Base-by-base conservation (phyloP, 2,797 vertebrate genomes). In the Rhyacichthys aspro region DNA sequence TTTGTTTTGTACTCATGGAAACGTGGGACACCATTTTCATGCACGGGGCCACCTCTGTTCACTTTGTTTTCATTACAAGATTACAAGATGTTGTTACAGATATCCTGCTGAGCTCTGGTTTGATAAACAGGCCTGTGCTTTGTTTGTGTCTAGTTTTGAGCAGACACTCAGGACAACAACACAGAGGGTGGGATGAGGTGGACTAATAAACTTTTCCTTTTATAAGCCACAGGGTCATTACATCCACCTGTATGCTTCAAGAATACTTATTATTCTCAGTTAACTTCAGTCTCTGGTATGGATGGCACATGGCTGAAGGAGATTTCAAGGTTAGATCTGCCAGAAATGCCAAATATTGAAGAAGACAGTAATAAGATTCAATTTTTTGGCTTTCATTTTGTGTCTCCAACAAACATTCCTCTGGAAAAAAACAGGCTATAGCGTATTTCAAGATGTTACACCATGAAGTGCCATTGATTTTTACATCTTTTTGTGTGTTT, bases 161-260 rank as follows among this genome's bases (percentile, higher is more conserved):
- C 14, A 3, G 1, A 34, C 16, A 9, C 54, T 44, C 41, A 33
- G 28, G 54, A 11, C 41, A 55, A 9, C 2, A 17, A 41, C 42
- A 12, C 42, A 14, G 28, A 14, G 41, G 39, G 23, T 5, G 19
- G 37, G 19, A 33, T 3, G 12, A 15, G 19, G 38, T n/a, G 39
- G 39, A 7, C 28, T 33, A 43, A 34, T 43, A 34, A 32, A 55
- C 39, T 6, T 33, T 59, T 68, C 47, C 8, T 43, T 57, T 64
- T 43, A 39, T 33, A 56, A 47, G 33, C 12, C 33, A 8, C 23
- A 14, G 36, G 56, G 47, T 54, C 11, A 54, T 16, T 11, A 19
- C 34, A 44, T 43, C 56, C n/a, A 53, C 49, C 16, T 43, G 14
- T 11, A 16, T 41, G 7, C 48, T 55, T 3, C 11, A 28, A 15